Evolutionary conservation across 2,113 vertebrate genomes (phyloP), one percentile per base, ranked within the genome.

Genomic region (Thamnophis sirtalis): DNA sequence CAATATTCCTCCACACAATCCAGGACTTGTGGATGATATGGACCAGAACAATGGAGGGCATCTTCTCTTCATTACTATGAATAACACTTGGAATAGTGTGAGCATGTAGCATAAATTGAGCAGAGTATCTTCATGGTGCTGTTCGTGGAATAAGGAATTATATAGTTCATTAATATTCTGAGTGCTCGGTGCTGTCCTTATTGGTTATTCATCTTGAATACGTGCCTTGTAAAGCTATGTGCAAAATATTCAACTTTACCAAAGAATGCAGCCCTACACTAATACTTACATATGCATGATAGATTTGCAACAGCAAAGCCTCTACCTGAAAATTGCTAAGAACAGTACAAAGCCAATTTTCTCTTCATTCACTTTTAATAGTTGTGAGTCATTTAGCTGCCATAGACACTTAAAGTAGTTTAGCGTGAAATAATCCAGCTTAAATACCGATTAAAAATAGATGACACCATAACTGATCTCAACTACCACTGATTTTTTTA

Each of bases 291-390:
- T 56, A 43, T 43, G 22, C 24, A 84, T 4, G 17, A 54, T 48
- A 17, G 13, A 54, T 33, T 33, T 87, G n/a, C 87, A 60, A 54
- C 50, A 54, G 50, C 51, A 84, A 92, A 88, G 22, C 26, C 6
- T 55, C 38, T 84, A 87, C 58, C 53, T 87, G 85, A 15, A 88
- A 88, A 80, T 22, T 28, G 55, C 28, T 84, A 88, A 56, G 60
- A 43, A 84, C 15, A 11, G 38, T 19, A n/a, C 63, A 48, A 54
- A 92, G 8, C 86, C 60, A 84, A 22, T 84, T 91, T 88, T 33
- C 51, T 56, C 6, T 84, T 88, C 28, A 91, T 68, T 86, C 28
- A 86, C 48, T 68, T 91, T 53, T 55, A 92, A 92, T 88, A 88
- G 43, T 88, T 22, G 55, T 88, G 49, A 88, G 38, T 49, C 38